Percentiles rank a stretch among this genome's conserved stretches.
phyloP scores from a whole-genome alignment of 2,888 invertebrate genomes.

The Leptopterna dolabrata region DNA sequence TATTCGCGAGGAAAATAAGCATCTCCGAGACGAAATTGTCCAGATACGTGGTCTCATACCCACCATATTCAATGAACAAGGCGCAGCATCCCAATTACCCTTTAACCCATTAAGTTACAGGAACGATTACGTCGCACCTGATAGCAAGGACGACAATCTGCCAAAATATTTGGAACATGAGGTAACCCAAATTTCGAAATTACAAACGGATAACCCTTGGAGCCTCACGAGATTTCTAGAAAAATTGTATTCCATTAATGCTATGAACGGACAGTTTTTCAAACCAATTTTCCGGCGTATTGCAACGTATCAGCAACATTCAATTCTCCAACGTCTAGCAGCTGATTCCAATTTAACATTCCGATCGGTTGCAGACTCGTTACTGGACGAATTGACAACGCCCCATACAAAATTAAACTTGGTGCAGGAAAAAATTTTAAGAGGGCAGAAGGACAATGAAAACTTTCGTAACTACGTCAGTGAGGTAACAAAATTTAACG shows the following conservation, averaged over 20 bases:
- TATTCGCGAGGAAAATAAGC: too few species aligned
- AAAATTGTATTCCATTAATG: background rate
- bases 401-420: background rate
- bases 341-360: background rate
- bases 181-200: background rate
- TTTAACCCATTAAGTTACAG: too few species aligned
- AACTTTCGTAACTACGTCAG: too few species aligned
- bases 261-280: constrained; percentile 17
- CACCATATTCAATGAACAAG: too few species aligned
- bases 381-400: background rate
- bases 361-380: too few species aligned
- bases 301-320: too few species aligned
- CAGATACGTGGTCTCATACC: too few species aligned
- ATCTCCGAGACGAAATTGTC: too few species aligned
- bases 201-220: constrained; percentile 10
- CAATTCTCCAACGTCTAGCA: too few species aligned
- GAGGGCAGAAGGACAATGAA: background rate
- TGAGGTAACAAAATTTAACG: background rate
- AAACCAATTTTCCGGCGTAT: too few species aligned
- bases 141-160: too few species aligned
- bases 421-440: constrained; percentile 20
- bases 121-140: too few species aligned
- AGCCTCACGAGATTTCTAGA: constrained; percentile 35
- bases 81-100: background rate
- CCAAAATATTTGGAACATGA: background rate